phyloP scores from a whole-genome alignment of 2,797 vertebrate species.

The Gephyroberyx darwinii region DNA sequence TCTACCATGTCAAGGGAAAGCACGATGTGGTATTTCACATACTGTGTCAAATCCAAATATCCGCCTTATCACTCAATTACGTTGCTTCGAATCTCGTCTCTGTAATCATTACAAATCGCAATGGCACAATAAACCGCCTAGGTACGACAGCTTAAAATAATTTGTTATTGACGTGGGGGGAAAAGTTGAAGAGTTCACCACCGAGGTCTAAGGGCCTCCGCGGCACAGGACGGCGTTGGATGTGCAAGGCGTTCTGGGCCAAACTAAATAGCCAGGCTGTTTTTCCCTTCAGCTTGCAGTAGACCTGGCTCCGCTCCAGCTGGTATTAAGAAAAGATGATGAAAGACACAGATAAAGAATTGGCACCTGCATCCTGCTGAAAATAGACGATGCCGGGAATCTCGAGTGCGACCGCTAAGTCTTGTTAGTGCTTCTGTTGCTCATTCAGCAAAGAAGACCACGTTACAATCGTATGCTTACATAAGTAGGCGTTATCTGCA shows the following conservation, averaged over 20 bases:
- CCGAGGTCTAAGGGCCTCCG: constrained; percentile 42
- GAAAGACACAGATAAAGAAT: constrained; percentile 72
- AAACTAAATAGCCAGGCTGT: constrained; percentile 68
- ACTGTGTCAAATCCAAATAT: constrained; percentile 36
- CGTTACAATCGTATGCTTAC: too few relatives aligned
- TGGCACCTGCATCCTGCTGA: constrained; percentile 50
- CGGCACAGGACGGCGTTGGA: constrained; percentile 47
- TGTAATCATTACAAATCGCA: constrained; percentile 49
- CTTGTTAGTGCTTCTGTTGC: constrained; percentile 4
- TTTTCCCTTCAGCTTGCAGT: constrained; percentile 54
- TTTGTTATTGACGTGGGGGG: constrained; percentile 43
- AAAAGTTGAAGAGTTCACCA: constrained; percentile 68
- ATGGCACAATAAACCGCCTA: constrained; percentile 44
- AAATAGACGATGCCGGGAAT: constrained; percentile 19
- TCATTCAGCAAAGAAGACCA: constrained; percentile 18
- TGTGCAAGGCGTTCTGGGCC: constrained; percentile 45
- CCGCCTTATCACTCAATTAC: constrained; percentile 43
- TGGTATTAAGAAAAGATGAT: constrained; percentile 60
- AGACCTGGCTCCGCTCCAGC: constrained; percentile 60
- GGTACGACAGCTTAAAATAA: constrained; percentile 39
- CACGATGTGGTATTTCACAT: background rate
- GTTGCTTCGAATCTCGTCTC: constrained; percentile 36
- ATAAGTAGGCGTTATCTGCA: too few relatives aligned
- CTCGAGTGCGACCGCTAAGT: background rate
- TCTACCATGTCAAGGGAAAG: constrained; percentile 1